Conservation (phyloP, 2,888 invertebrate species). For the Xestia c-nigrum region DNA sequence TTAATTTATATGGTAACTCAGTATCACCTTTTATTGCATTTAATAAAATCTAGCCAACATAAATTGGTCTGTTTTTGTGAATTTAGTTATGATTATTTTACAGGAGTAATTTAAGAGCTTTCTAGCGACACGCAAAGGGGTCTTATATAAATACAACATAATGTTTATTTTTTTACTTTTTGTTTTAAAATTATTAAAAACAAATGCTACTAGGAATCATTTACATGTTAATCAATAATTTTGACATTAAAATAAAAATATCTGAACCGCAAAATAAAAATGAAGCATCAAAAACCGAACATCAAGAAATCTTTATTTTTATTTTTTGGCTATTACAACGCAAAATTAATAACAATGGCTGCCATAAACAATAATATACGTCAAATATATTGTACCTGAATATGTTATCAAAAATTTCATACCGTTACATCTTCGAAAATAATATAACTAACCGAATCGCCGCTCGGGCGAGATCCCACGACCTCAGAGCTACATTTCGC, state of each 20-base stretch:
- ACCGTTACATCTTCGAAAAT: conserved; percentile 84
- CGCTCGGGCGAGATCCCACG: conserved; percentile 85
- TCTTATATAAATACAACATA: background rate
- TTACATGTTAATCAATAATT: conserved; percentile 6
- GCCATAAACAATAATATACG: conserved; percentile 66
- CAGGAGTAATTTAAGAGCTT: background rate
- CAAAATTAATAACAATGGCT: conserved; percentile 61
- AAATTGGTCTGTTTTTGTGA: background rate
- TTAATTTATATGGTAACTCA: background rate
- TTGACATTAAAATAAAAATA: conserved; percentile 7
- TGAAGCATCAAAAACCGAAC: conserved; percentile 19
- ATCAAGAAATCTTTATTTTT: conserved; percentile 4
- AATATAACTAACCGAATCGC: conserved; percentile 86
- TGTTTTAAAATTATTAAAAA: background rate
- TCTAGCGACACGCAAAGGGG: too few relatives aligned
- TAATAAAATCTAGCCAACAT: background rate
- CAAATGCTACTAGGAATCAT: background rate
- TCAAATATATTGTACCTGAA: conserved; percentile 69
- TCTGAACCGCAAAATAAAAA: conserved; percentile 14
- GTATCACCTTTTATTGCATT: background rate
- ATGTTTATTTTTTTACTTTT: conserved; percentile 6
- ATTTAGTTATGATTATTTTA: background rate
- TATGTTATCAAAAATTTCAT: conserved; percentile 84
- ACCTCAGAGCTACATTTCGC: conserved; percentile 87
- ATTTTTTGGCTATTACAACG: conserved; percentile 42